Percentiles rank a stretch among this genome's conserved stretches.
Evolutionary conservation across 2,888 invertebrate species (phyloP).

Genomic region (Dasypolia templi): DNA sequence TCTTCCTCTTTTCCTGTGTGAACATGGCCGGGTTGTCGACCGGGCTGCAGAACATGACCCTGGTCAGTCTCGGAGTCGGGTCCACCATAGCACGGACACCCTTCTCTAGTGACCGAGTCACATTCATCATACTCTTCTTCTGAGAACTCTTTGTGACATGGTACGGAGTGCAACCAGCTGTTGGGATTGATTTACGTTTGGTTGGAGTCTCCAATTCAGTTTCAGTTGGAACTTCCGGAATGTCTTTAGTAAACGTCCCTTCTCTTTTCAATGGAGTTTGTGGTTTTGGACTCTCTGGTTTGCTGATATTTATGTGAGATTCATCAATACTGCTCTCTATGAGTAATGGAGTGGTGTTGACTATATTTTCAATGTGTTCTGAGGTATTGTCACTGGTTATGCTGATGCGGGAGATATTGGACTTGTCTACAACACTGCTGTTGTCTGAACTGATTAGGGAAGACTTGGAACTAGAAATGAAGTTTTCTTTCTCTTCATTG

Average conservation of each 20-base stretch:
- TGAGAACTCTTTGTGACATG: slow-evolving; percentile 71
- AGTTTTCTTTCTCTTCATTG: slow-evolving; percentile 12
- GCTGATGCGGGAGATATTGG: slow-evolving; percentile 77
- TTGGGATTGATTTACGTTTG: slow-evolving; percentile 72
- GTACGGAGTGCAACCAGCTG: slow-evolving; percentile 85
- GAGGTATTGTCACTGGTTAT: slow-evolving; percentile 84
- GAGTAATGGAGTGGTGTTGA: slow-evolving; percentile 80
- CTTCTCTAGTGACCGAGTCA: slow-evolving; percentile 85
- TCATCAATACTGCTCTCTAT: slow-evolving; percentile 85
- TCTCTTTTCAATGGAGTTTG: slow-evolving; percentile 80
- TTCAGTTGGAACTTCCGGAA: slow-evolving; percentile 62
- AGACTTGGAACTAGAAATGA: slow-evolving; percentile 72
- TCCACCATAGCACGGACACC: slow-evolving; percentile 66
- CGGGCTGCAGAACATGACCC: slow-evolving; percentile 88
- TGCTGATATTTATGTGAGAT: slow-evolving; percentile 59
- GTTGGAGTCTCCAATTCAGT: slow-evolving; percentile 70
- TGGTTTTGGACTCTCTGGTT: slow-evolving; percentile 36
- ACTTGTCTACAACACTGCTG: slow-evolving; percentile 76
- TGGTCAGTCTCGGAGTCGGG: slow-evolving; percentile 72
- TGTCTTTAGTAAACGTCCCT: slow-evolving; percentile 85
- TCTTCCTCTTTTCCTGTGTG: slow-evolving; percentile 78
- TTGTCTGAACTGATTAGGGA: slow-evolving; percentile 79
- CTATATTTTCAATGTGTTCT: slow-evolving; percentile 79
- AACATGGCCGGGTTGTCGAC: slow-evolving; percentile 75
- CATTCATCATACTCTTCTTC: slow-evolving; percentile 77